Conservation (phyloP, 2,888 invertebrate species). For the Dysmachus trigonus region DNA sequence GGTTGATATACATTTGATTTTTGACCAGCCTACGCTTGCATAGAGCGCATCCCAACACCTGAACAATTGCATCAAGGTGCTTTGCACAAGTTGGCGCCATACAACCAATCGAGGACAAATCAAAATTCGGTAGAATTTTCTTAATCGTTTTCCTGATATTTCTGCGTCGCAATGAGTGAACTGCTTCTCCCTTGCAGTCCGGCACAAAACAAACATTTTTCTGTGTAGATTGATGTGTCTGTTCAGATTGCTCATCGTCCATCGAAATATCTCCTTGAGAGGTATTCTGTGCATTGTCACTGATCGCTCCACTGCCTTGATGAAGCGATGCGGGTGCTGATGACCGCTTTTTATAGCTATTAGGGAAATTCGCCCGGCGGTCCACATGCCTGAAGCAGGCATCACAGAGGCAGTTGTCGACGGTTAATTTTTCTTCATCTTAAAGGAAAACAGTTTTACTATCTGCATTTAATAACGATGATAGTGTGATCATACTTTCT, state of each 20-base stretch:
- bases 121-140: conserved; percentile 72
- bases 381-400: conserved; percentile 88
- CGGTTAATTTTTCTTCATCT: conserved; percentile 83
- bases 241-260: neutral
- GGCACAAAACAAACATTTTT: conserved; percentile 70
- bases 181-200: conserved; percentile 69
- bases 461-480: neutral
- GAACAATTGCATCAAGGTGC: conserved; percentile 76
- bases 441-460: neutral
- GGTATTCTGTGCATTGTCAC: conserved; percentile 19
- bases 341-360: conserved; percentile 69
- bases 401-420: conserved; percentile 87
- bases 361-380: conserved; percentile 76
- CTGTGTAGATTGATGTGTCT: conserved; percentile 50
- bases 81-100: conserved; percentile 74
- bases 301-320: neutral
- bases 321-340: conserved; percentile 56
- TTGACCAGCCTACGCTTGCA: conserved; percentile 81
- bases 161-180: conserved; percentile 75
- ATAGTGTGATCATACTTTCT: conserved; percentile 67
- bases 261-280: neutral
- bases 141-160: conserved; percentile 77
- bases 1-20: conserved; percentile 77
- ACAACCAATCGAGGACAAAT: conserved; percentile 67
- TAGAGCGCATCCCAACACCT: conserved; percentile 79